phyloP scores from a whole-genome alignment of 2,113 vertebrate species.

The Grammomys surdaster region DNA sequence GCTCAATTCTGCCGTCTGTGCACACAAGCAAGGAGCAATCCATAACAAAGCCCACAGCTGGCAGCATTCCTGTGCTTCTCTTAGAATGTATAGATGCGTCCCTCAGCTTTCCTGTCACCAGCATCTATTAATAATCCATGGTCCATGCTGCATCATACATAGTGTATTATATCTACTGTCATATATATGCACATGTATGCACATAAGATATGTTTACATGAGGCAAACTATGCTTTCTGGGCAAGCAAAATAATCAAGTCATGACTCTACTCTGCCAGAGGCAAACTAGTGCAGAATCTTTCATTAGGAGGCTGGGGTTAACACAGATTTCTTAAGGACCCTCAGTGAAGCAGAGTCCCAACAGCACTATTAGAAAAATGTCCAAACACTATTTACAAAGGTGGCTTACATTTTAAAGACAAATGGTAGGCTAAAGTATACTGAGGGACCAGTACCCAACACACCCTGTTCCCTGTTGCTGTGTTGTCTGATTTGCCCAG shows the following conservation, averaged over 20 bases:
- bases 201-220: background rate
- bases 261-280: background rate
- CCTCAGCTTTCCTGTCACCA: no score
- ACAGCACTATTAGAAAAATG: background rate
- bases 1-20: background rate
- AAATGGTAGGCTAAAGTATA: background rate
- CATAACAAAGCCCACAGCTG: background rate
- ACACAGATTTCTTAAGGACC: background rate
- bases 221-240: background rate
- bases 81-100: accelerated
- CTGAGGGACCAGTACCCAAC: no score
- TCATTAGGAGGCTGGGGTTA: background rate
- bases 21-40: accelerated
- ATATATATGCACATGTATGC: no score
- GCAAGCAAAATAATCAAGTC: background rate
- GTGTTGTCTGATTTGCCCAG: accelerated
- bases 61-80: no score
- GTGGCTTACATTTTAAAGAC: background rate
- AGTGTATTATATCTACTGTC: no score
- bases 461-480: accelerated
- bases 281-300: background rate
- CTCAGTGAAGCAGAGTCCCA: background rate
- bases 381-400: background rate
- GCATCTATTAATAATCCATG: background rate
- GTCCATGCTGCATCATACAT: accelerated